Evolutionary conservation across 2,797 vertebrate genomes (phyloP).

Genomic region (Pterois miles): DNA sequence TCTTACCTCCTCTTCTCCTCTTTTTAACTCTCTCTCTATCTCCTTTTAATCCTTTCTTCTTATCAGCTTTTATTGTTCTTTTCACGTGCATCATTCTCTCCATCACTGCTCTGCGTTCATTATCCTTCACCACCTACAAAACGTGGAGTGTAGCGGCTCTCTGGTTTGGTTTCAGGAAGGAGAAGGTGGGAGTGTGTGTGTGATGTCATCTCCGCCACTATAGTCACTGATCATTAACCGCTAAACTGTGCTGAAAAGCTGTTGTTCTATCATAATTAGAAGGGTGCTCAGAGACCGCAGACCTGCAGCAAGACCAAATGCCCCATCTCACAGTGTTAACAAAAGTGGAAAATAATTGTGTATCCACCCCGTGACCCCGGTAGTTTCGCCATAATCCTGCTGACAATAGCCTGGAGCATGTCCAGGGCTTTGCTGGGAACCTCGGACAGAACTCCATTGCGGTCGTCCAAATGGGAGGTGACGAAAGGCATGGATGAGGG

Average conservation of each 20-base stretch:
- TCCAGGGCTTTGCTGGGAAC: too few relatives aligned
- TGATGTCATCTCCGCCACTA: too few relatives aligned
- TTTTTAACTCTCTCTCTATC: not conserved
- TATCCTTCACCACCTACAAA: conserved; percentile 2
- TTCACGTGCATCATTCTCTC: not conserved
- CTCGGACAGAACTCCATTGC: too few relatives aligned
- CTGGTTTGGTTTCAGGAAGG: not conserved
- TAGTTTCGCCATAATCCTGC: too few relatives aligned
- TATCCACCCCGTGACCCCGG: not conserved
- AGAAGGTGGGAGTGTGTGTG: not conserved
- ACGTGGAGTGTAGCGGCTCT: not conserved
- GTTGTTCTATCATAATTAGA: too few relatives aligned
- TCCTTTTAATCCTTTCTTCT: conserved; percentile 5
- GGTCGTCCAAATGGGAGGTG: too few relatives aligned
- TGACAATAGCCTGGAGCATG: too few relatives aligned
- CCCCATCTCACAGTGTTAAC: not conserved
- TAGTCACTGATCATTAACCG: too few relatives aligned
- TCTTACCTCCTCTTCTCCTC: not conserved
- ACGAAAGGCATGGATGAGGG: too few relatives aligned
- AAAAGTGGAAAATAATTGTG: not conserved
- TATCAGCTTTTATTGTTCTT: not conserved
- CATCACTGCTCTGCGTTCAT: not conserved
- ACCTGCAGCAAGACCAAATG: not conserved
- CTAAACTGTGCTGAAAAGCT: too few relatives aligned
- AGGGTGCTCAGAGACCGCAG: too few relatives aligned